Evolutionary conservation across 2,888 invertebrate genomes (phyloP).

Genomic region (Lypha dubia): DNA sequence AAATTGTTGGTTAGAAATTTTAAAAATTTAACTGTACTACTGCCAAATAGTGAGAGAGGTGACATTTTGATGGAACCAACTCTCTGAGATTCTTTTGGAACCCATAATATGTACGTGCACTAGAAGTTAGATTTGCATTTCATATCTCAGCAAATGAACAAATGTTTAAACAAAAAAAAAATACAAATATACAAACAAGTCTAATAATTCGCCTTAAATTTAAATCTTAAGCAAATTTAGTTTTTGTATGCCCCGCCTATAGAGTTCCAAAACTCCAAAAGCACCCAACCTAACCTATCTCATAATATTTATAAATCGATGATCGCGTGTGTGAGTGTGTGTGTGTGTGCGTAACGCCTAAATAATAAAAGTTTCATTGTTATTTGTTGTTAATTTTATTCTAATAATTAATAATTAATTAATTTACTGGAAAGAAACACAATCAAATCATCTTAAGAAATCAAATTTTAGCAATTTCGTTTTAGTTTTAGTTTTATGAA

Average conservation of each 20-base stretch:
- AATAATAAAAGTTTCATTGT: conserved; percentile 47
- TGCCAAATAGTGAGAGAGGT: conserved; percentile 30
- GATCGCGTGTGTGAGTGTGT: too few species aligned
- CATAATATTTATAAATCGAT: conserved; percentile 30
- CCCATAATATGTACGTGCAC: conserved; percentile 25
- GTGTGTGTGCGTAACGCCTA: too few species aligned
- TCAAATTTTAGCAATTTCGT: conserved; percentile 32
- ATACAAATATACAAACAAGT: conserved; percentile 43
- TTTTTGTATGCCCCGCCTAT: conserved; percentile 33
- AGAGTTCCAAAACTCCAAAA: conserved; percentile 18
- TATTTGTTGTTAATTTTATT: conserved; percentile 67
- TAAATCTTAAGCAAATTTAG: conserved; percentile 50
- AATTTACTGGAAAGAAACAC: conserved; percentile 21
- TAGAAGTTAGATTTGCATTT: conserved; percentile 5
- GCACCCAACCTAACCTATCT: conserved; percentile 51
- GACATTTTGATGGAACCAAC: background rate
- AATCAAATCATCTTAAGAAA: conserved; percentile 10
- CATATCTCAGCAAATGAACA: conserved; percentile 20
- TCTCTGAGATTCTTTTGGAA: background rate
- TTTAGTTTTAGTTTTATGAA: conserved; percentile 39
- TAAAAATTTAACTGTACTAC: conserved; percentile 16
- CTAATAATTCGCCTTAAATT: conserved; percentile 42
- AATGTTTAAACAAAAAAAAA: conserved; percentile 3
- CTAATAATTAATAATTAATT: conserved; percentile 25
- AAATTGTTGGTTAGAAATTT: background rate